These are phyloP conservation scores for Mythimna loreyi DNA, from an alignment of 2,888 invertebrate genomes.

Conservation along the genomic window DNA sequence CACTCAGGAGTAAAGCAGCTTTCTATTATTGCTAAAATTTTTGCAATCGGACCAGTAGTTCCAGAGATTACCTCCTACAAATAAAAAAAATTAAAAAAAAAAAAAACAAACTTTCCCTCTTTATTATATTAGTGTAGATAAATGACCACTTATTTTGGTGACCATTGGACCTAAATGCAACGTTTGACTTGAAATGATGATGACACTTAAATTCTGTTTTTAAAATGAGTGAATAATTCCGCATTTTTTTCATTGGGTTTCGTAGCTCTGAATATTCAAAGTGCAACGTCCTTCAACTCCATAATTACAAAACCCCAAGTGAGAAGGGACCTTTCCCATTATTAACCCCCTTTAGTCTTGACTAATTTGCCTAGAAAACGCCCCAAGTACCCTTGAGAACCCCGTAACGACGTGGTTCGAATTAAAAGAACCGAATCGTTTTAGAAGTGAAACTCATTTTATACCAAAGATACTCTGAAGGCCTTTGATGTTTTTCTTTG, in stretches of 20 bases:
- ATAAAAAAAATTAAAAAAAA: no score
- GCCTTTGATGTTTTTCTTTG: slow-evolving; percentile 17
- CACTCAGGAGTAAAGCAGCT: no score
- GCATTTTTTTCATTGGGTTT: no score
- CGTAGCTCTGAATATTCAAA: neutral
- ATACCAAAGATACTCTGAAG: neutral
- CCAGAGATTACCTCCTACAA: no score
- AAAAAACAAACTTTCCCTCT: no score
- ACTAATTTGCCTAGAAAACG: slow-evolving; percentile 46
- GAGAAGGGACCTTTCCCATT: slow-evolving; percentile 5
- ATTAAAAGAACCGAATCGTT: slow-evolving; percentile 39
- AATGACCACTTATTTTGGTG: no score
- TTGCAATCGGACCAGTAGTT: no score
- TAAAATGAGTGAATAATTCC: neutral
- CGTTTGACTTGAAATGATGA: no score
- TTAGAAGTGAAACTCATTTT: slow-evolving; percentile 24
- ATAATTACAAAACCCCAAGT: neutral
- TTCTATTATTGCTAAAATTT: no score
- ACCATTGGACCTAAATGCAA: no score
- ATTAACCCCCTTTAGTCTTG: slow-evolving; percentile 31
- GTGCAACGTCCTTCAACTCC: neutral
- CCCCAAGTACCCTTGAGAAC: slow-evolving; percentile 11
- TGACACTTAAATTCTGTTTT: no score
- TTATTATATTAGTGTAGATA: no score
- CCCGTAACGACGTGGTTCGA: slow-evolving; percentile 32